phyloP scores from a whole-genome alignment of 2,113 vertebrate species.

The Syngnathus typhle region DNA sequence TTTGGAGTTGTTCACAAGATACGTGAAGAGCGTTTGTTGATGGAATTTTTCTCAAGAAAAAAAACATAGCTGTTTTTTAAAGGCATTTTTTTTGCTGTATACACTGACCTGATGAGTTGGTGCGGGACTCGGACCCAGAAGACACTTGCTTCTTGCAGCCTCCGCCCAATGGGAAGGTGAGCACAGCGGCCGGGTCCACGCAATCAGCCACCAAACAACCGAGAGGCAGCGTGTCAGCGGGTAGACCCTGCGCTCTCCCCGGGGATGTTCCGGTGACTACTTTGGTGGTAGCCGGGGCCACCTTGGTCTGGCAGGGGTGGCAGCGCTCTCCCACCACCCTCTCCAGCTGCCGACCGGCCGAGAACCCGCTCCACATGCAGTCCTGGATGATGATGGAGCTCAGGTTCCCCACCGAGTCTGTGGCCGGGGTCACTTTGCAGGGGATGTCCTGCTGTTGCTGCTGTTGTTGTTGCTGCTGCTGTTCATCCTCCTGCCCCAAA shows the following conservation, averaged over 20 bases:
- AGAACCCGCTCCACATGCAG: slow-evolving; percentile 97
- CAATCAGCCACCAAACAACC: slow-evolving; percentile 73
- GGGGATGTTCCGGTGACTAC: slow-evolving; percentile 40
- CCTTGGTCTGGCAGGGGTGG: slow-evolving; percentile 52
- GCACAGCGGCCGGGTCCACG: slow-evolving; percentile 81
- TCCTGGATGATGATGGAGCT: slow-evolving; percentile 88
- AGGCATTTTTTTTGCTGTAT: background rate
- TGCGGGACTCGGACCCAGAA: slow-evolving; percentile 88
- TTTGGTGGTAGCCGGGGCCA: slow-evolving; percentile 33
- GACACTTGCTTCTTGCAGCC: slow-evolving; percentile 81
- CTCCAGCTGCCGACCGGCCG: slow-evolving; percentile 82
- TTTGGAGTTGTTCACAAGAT: too few species aligned
- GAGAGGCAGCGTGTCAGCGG: slow-evolving; percentile 61
- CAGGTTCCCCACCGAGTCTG: slow-evolving; percentile 77
- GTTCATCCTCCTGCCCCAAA: slow-evolving; percentile 79
- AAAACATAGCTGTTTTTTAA: too few species aligned
- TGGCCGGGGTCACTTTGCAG: slow-evolving; percentile 69
- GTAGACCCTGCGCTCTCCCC: slow-evolving; percentile 45
- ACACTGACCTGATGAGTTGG: slow-evolving; percentile 87
- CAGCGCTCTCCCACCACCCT: slow-evolving; percentile 81
- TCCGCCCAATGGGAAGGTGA: slow-evolving; percentile 75
- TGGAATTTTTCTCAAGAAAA: too few species aligned
- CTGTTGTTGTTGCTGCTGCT: slow-evolving; percentile 42
- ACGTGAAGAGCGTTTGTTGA: too few species aligned
- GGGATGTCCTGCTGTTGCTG: slow-evolving; percentile 69